Evolutionary conservation across 2,888 invertebrate species (phyloP), one percentile per base, ranked within the genome.

Genomic region (Eupithecia pulchellata): DNA sequence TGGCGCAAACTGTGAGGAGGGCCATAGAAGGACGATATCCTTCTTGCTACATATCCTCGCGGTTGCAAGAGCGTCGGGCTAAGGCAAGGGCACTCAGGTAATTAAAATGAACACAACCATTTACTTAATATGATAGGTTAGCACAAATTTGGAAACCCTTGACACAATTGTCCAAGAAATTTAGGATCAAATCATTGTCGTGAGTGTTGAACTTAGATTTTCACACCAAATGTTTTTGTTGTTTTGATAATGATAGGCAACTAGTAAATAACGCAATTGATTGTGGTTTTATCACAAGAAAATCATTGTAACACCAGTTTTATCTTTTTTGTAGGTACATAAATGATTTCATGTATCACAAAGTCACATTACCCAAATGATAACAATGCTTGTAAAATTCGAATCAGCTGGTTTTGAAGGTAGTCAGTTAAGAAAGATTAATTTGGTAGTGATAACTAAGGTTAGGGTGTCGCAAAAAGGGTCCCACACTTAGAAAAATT

Each of bases 21-120:
- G 95, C 96, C 66, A 94, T 97, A 72, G 97, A 96, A 83, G 97
- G 97, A 71, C 95, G 95, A 79, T 95, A 96, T 84, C 97, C 98
- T 65, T 96, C 97, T n/a, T 97, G 97, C 86, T 97, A 97, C 74
- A 95, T 96, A 79, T 94, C 93, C 60, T 94, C 95, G 74, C 95
- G 98, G 77, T 91, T 98, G 66, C 97, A 97, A 80, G 97, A 98
- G 80, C 95, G 97, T 72, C 94, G 95, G 77, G 95, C 96, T 0
- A 96, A 96, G 84, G 95, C 95, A 6, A 95, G 95, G 85, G 96
- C 95, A 64, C 81, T 95, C 74, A 95, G 95, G 92, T 92, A 86
- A 88, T 81, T 73, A 70, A 92, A 86, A 88, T 81, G 73, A 72
- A 66, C 72, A 71, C 73, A 25, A 68, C 34, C 65, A 77, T 75